These are phyloP conservation scores for Aotus griseimembra DNA, from an alignment of 2,797 vertebrate genomes.

Conservation along the genomic window DNA sequence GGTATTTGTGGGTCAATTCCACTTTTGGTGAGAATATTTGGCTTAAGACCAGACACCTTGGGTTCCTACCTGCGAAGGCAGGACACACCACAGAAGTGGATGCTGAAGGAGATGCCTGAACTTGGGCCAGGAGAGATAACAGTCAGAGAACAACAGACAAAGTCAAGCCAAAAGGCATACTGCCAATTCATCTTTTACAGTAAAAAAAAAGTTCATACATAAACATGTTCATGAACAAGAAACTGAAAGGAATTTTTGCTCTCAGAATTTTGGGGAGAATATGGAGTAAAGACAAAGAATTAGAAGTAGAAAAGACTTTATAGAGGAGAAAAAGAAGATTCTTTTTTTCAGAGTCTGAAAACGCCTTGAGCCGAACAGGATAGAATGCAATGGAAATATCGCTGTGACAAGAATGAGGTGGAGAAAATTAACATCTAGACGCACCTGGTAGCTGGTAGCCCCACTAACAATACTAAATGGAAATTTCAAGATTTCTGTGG, in stretches of 20 bases:
- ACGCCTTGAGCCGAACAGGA: background rate
- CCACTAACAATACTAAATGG: background rate
- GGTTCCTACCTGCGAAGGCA: constrained; percentile 75
- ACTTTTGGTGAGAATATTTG: constrained; percentile 61
- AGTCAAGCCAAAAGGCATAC: background rate
- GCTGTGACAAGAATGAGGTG: constrained; percentile 5
- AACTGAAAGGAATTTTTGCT: background rate
- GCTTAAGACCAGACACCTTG: constrained; percentile 71
- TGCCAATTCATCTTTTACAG: constrained; percentile 43
- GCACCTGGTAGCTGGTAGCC: background rate
- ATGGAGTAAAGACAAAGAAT: background rate
- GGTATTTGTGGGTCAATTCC: constrained; percentile 16
- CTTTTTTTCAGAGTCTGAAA: constrained; percentile 5
- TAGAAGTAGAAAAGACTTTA: background rate
- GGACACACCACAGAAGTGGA: constrained; percentile 57
- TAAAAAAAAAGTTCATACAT: constrained; percentile 21
- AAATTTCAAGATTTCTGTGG: background rate
- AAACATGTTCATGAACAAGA: constrained; percentile 34
- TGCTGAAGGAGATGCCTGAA: constrained; percentile 69
- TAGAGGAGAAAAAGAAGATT: background rate
- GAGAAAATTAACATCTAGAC: background rate
- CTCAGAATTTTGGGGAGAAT: background rate
- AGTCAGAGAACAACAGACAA: constrained; percentile 69
- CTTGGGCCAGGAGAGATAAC: constrained; percentile 63
- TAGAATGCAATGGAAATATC: background rate